Percentiles rank a stretch among this genome's conserved stretches.
Conservation (phyloP, 2,113 vertebrate species). For the Trogon surrucura region DNA sequence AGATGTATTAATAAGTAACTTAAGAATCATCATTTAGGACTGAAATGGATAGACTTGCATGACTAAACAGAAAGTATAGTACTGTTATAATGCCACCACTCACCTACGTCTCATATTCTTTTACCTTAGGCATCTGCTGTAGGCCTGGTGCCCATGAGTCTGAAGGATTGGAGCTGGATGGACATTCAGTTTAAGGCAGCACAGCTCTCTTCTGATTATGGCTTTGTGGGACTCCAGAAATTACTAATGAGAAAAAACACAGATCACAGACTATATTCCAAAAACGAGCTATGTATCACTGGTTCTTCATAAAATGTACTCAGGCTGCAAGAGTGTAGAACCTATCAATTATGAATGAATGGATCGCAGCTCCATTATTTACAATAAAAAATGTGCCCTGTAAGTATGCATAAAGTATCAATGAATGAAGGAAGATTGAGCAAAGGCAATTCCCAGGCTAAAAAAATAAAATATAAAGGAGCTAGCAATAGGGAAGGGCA, state of each 20-base stretch:
- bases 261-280: not conserved
- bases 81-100: not conserved
- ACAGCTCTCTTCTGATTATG: not conserved
- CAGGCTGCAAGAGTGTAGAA: not conserved
- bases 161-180: not conserved
- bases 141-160: not conserved
- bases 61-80: not conserved
- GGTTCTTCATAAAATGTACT: conserved; percentile 3
- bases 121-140: not conserved
- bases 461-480: not conserved
- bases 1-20: not conserved
- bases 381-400: conserved; percentile 13
- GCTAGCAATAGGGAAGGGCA: not conserved
- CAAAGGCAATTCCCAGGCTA: not conserved
- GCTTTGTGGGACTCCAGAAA: conserved; percentile 3
- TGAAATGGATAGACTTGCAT: not conserved
- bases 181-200: not conserved
- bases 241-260: conserved; percentile 4
- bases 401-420: not conserved
- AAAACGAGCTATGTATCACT: not conserved
- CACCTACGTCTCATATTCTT: not conserved
- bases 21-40: not conserved
- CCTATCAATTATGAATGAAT: conserved; percentile 50
- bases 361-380: conserved; percentile 47
- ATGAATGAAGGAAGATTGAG: not conserved